A percentile compares a stretch with the other conserved stretches of the same genome.
phyloP scores from a whole-genome alignment of 2,113 vertebrate genomes.

The Stictonetta naevosa region DNA sequence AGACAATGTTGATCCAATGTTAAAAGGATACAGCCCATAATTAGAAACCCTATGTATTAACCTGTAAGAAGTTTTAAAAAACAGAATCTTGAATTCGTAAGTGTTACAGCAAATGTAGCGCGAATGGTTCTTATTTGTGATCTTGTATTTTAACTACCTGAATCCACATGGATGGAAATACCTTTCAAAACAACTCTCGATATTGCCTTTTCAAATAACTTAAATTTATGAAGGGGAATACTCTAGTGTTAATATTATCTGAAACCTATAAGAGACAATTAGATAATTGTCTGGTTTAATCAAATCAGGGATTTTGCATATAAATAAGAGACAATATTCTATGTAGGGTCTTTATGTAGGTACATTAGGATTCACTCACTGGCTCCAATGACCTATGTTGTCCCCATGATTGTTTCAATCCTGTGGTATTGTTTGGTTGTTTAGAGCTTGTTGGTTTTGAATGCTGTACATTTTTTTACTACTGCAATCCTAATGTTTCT shows the following conservation, averaged over 20 bases:
- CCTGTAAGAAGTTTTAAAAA: neutral
- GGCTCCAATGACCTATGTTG: constrained; percentile 68
- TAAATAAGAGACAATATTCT: constrained; percentile 69
- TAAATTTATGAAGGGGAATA: constrained; percentile 19
- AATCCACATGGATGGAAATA: constrained; percentile 4
- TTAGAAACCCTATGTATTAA: neutral
- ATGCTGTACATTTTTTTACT: constrained; percentile 81
- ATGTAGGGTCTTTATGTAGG: constrained; percentile 71
- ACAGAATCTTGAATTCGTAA: neutral
- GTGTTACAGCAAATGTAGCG: neutral
- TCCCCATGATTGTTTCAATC: constrained; percentile 71
- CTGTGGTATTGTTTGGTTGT: constrained; percentile 74
- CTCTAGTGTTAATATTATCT: constrained; percentile 40
- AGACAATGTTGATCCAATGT: constrained; percentile 29
- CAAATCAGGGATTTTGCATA: constrained; percentile 75
- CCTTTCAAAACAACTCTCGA: constrained; percentile 25
- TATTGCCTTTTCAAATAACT: constrained; percentile 57
- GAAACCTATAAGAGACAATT: constrained; percentile 68
- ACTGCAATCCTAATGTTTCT: constrained; percentile 74
- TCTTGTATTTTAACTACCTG: constrained; percentile 50
- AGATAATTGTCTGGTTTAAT: constrained; percentile 67
- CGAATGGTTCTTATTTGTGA: neutral
- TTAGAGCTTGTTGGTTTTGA: constrained; percentile 74
- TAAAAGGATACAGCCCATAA: neutral
- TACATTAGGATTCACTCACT: constrained; percentile 64